A percentile compares a stretch with the other conserved stretches of the same genome.
Conservation (phyloP, 2,113 vertebrate genomes). For the Corapipo altera region DNA sequence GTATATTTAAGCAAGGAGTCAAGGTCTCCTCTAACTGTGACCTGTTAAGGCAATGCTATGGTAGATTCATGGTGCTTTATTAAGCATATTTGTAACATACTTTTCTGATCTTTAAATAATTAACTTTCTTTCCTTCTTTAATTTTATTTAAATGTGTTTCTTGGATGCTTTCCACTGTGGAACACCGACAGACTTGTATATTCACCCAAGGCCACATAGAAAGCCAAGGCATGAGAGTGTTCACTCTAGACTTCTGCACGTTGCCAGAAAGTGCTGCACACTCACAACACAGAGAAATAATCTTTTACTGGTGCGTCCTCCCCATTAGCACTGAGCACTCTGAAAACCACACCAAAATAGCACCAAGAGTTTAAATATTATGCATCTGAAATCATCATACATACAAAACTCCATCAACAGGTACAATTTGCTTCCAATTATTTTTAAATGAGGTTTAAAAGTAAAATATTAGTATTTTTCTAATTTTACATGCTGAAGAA, state of each 20-base stretch:
- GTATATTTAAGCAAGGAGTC: not conserved
- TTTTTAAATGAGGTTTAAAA: not conserved
- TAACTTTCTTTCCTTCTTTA: not conserved
- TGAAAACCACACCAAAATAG: not conserved
- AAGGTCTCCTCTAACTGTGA: not conserved
- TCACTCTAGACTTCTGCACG: not conserved
- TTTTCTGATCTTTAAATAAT: slow-evolving; percentile 6
- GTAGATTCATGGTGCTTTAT: not conserved
- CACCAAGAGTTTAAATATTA: not conserved
- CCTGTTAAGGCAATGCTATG: not conserved
- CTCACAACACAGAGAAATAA: not conserved
- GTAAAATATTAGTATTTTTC: not conserved
- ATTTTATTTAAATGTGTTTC: not conserved
- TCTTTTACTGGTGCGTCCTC: not conserved
- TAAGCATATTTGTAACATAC: not conserved
- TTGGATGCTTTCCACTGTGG: not conserved
- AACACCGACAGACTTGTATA: not conserved
- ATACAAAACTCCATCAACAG: not conserved
- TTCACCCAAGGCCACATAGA: not conserved
- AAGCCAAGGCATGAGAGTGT: not conserved
- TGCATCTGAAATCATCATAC: not conserved
- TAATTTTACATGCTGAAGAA: not conserved
- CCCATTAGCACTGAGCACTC: not conserved
- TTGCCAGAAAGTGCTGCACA: not conserved
- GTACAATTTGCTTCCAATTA: not conserved